These are phyloP conservation scores for Osedax frankpressi DNA, from an alignment of 2,888 invertebrate genomes.

Conservation along the genomic window DNA sequence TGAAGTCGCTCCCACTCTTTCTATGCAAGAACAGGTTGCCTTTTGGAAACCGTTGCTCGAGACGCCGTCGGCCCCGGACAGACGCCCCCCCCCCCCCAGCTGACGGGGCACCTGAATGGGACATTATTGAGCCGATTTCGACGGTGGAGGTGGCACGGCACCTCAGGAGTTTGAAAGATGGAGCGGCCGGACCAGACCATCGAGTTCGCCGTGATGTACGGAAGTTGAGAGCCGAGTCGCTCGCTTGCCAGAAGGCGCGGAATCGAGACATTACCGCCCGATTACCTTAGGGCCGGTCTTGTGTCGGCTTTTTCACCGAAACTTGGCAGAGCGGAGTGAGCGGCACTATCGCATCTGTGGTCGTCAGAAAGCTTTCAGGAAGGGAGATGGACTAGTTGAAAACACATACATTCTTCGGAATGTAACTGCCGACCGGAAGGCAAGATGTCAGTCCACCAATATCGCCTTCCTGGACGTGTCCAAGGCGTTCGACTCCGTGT, in stretches of 20 bases:
- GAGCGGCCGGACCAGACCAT: background rate
- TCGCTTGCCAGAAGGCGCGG: background rate
- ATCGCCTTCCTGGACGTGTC: background rate
- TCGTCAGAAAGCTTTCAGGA: background rate
- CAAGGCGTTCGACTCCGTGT: background rate
- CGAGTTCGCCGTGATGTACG: rapidly evolving
- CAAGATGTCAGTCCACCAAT: background rate
- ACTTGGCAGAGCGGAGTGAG: background rate
- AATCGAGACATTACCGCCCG: background rate
- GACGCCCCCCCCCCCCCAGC: background rate
- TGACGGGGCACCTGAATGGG: background rate
- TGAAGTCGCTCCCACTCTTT: background rate
- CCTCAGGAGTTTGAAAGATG: background rate
- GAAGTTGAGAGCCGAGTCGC: background rate
- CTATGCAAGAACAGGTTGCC: background rate
- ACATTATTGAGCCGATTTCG: background rate
- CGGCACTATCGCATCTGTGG: background rate
- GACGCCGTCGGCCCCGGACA: background rate
- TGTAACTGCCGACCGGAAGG: background rate
- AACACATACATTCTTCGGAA: background rate
- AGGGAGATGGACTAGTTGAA: background rate
- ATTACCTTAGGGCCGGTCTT: background rate
- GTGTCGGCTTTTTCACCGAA: background rate
- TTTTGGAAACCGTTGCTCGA: background rate
- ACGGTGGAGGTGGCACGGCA: background rate